phyloP scores from a whole-genome alignment of 1,140 invertebrate genomes.

The Andrena cerasifolii region DNA sequence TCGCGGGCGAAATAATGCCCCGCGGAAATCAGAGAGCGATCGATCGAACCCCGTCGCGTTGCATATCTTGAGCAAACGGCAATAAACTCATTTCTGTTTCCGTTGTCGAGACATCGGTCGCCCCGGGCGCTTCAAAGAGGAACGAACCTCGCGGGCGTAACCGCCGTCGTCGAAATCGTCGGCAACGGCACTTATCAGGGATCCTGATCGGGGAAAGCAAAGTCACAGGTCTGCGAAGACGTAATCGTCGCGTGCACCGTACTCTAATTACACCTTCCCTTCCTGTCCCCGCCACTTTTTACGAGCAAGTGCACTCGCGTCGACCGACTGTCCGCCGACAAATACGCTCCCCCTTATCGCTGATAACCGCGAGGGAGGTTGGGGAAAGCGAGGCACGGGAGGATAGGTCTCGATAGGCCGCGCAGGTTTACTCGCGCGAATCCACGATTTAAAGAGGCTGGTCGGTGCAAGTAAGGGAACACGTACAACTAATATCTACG shows the following conservation, averaged over 20 bases:
- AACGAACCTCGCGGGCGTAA: not conserved
- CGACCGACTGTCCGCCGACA: constrained; percentile 4
- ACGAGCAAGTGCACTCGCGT: not conserved
- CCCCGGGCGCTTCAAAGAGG: not conserved
- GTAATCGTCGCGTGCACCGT: constrained; percentile 2
- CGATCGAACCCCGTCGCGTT: not conserved
- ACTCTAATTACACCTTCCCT: not conserved
- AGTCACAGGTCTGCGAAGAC: not conserved
- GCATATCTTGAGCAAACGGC: constrained; percentile 30
- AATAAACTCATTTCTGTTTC: constrained; percentile 6
- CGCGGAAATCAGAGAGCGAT: not conserved
- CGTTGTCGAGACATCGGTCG: not conserved
- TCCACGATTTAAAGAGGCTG: constrained; percentile 34
- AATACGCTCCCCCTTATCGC: constrained; percentile 37
- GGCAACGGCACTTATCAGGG: not conserved
- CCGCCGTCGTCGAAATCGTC: not conserved
- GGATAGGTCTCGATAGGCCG: constrained; percentile 10
- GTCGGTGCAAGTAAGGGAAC: constrained; percentile 18
- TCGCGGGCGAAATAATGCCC: not conserved
- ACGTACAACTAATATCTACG: constrained; percentile 53
- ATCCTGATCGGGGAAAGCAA: constrained; percentile 11
- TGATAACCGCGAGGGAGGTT: constrained; percentile 32
- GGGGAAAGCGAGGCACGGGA: constrained; percentile 24
- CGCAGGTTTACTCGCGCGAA: not conserved
- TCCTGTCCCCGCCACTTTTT: not conserved